Evolutionary conservation across 1,140 invertebrate genomes (phyloP).

Genomic region (Eufriesea mexicana): DNA sequence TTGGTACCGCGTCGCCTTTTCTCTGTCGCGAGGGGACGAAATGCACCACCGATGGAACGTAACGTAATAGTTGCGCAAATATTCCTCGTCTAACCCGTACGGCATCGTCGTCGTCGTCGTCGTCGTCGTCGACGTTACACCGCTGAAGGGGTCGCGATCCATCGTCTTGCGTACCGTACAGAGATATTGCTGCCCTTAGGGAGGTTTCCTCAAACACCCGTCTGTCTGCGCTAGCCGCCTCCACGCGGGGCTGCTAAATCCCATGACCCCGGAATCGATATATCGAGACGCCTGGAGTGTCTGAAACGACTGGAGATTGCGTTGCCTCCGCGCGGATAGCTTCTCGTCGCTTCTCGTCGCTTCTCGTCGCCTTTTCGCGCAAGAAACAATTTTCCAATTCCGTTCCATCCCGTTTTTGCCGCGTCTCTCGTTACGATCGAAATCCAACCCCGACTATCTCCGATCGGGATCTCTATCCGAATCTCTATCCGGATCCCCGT

Average conservation of each 20-base stretch:
- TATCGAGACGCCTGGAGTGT: slow-evolving; percentile 56
- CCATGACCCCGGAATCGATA: slow-evolving; percentile 69
- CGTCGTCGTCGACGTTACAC: slow-evolving; percentile 55
- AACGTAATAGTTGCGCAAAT: slow-evolving; percentile 73
- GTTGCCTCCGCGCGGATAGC: slow-evolving; percentile 22
- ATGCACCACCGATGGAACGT: slow-evolving; percentile 51
- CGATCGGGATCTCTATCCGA: background rate
- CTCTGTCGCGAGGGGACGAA: background rate
- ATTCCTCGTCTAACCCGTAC: slow-evolving; percentile 53
- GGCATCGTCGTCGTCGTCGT: slow-evolving; percentile 39
- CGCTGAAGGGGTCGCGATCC: slow-evolving; percentile 40
- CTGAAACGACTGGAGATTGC: slow-evolving; percentile 54
- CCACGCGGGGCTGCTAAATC: slow-evolving; percentile 64
- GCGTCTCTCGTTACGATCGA: background rate
- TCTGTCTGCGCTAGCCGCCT: slow-evolving; percentile 28
- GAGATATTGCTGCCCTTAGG: slow-evolving; percentile 68
- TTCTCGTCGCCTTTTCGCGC: background rate
- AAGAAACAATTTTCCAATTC: slow-evolving; percentile 4
- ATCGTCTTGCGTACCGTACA: slow-evolving; percentile 70
- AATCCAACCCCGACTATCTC: too few species aligned
- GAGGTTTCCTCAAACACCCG: slow-evolving; percentile 38
- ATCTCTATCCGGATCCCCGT: background rate
- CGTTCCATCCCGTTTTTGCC: too few species aligned
- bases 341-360: background rate
- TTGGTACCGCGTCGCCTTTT: background rate